Evolutionary conservation across 2,797 vertebrate species (phyloP).

Genomic region (Pithecia hirsuta): DNA sequence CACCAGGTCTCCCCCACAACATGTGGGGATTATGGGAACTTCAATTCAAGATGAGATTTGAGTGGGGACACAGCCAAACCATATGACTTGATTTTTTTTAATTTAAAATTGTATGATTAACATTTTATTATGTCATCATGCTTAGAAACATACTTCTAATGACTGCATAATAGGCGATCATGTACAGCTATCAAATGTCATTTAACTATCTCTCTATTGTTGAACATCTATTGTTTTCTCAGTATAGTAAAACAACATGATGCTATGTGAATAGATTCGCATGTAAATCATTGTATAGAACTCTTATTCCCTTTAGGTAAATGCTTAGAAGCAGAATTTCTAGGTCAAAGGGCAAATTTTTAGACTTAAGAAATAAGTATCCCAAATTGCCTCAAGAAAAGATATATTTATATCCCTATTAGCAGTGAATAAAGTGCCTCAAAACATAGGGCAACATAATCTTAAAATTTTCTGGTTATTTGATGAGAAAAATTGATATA

Average conservation of each 20-base stretch:
- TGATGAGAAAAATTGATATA: not conserved
- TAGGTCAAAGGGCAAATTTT: not conserved
- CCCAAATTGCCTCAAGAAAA: not conserved
- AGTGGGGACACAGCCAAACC: too few relatives aligned
- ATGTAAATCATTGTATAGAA: not conserved
- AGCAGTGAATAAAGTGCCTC: not conserved
- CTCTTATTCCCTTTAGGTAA: not conserved
- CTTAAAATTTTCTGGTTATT: not conserved
- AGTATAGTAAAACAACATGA: not conserved
- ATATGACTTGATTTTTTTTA: not conserved
- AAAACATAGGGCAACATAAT: not conserved
- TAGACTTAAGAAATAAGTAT: not conserved
- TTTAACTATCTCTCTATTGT: not conserved
- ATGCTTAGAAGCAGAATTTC: slow-evolving; percentile 33
- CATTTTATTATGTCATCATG: slow-evolving; percentile 7
- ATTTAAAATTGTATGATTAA: not conserved
- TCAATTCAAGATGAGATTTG: too few relatives aligned
- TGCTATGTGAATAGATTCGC: not conserved
- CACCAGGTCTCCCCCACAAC: too few relatives aligned
- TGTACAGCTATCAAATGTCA: not conserved
- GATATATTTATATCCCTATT: not conserved
- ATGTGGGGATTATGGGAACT: too few relatives aligned
- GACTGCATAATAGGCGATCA: not conserved
- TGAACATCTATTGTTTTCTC: not conserved
- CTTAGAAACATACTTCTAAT: slow-evolving; percentile 16